Evolutionary conservation across 1,140 invertebrate genomes (phyloP).

Genomic region (Drosophila nigromelanica): DNA sequence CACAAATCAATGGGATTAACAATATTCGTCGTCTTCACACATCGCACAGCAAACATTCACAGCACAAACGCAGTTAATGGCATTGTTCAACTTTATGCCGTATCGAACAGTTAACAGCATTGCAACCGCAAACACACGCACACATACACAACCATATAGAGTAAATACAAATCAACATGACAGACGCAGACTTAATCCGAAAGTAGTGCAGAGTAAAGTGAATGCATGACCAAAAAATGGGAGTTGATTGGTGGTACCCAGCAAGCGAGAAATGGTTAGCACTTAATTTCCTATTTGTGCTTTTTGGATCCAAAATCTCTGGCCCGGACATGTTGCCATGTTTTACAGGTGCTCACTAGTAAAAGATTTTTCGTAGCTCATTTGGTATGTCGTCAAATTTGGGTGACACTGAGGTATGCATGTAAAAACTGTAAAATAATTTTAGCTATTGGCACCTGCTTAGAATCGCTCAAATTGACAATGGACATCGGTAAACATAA

Average conservation of each 20-base stretch:
- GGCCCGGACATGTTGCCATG: constrained; percentile 11
- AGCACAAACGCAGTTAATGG: constrained; percentile 27
- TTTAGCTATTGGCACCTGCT: neutral
- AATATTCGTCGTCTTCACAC: constrained; percentile 55
- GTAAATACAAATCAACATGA: constrained; percentile 68
- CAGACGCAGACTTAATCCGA: constrained; percentile 66
- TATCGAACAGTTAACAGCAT: constrained; percentile 38
- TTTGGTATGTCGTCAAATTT: neutral
- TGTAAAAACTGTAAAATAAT: neutral
- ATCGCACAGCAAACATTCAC: neutral
- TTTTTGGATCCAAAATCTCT: constrained; percentile 5
- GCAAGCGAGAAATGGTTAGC: constrained; percentile 59
- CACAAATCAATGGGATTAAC: constrained; percentile 72
- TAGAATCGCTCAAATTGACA: constrained; percentile 6
- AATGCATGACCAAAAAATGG: constrained; percentile 41
- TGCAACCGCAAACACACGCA: constrained; percentile 52
- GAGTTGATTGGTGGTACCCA: neutral
- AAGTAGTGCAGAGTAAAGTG: constrained; percentile 67
- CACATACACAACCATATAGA: constrained; percentile 23
- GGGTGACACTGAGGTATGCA: neutral
- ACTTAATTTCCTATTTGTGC: constrained; percentile 66
- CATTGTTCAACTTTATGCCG: constrained; percentile 61
- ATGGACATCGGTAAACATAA: constrained; percentile 13
- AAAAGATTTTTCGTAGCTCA: constrained; percentile 18
- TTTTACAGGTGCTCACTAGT: constrained; percentile 36